Evolutionary conservation across 2,797 vertebrate species (phyloP).

Genomic region (Simalia tracyae): DNA sequence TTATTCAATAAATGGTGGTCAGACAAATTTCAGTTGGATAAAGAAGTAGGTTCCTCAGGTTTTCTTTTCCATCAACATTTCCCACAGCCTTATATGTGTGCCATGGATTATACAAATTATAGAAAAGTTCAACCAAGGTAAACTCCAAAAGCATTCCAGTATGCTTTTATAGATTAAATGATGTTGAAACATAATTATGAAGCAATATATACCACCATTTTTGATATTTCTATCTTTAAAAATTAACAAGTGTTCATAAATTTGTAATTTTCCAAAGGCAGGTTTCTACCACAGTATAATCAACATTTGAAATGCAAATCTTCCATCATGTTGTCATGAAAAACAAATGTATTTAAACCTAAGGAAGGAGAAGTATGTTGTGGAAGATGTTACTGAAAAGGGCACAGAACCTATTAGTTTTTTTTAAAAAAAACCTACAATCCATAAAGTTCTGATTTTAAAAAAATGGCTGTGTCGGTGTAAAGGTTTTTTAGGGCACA

Average conservation of each 20-base stretch:
- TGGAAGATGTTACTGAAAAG: background rate
- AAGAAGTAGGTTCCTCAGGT: conserved; percentile 7
- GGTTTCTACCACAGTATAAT: conserved; percentile 40
- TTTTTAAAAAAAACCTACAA: no score
- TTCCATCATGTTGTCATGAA: conserved; percentile 16
- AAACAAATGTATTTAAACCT: conserved; percentile 21
- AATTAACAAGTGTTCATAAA: conserved; percentile 59
- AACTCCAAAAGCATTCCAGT: conserved; percentile 49
- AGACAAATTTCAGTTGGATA: conserved; percentile 8
- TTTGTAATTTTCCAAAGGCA: conserved; percentile 52
- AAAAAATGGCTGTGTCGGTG: no score
- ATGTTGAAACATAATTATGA: conserved; percentile 49
- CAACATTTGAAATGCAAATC: conserved; percentile 18
- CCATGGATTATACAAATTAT: conserved; percentile 20
- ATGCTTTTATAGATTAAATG: conserved; percentile 46
- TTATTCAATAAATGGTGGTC: conserved; percentile 18
- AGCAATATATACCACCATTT: conserved; percentile 33
- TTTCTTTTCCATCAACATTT: conserved; percentile 30
- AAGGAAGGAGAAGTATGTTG: background rate
- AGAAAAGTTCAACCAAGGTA: conserved; percentile 29
- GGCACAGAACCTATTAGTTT: no score
- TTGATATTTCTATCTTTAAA: conserved; percentile 60
- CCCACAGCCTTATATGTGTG: conserved; percentile 14
- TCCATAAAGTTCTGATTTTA: no score
- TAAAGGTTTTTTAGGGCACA: no score